Conservation (phyloP, 2,113 vertebrate species). For the Caretta caretta region DNA sequence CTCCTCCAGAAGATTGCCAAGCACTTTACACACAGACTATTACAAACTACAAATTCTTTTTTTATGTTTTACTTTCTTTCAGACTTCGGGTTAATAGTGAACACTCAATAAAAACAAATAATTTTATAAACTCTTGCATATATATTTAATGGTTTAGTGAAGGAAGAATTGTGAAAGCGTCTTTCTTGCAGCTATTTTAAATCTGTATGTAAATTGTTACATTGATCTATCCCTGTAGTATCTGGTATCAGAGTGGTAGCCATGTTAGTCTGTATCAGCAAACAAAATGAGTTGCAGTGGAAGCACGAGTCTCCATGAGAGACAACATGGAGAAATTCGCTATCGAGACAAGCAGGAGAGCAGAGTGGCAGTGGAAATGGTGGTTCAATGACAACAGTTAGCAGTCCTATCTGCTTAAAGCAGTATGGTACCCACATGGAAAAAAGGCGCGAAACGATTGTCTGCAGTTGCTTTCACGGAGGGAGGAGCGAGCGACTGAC, state of each 20-base stretch:
- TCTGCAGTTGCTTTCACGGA: too few relatives aligned
- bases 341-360: too few relatives aligned
- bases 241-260: not conserved
- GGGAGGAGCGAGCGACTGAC: too few relatives aligned
- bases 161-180: not conserved
- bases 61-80: not conserved
- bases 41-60: not conserved
- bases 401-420: too few relatives aligned
- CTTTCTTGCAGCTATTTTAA: not conserved
- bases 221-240: not conserved
- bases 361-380: too few relatives aligned
- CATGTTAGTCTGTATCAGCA: too few relatives aligned
- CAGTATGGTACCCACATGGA: too few relatives aligned
- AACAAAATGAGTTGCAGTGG: too few relatives aligned
- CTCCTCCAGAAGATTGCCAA: not conserved
- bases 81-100: not conserved
- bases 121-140: not conserved
- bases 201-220: not conserved
- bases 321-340: too few relatives aligned
- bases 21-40: not conserved
- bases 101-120: not conserved
- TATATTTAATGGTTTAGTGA: not conserved
- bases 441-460: too few relatives aligned
- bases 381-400: too few relatives aligned
- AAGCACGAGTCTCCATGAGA: too few relatives aligned